Base-by-base conservation (phyloP, 2,113 vertebrate species). In the Syngnathus scovelli region DNA sequence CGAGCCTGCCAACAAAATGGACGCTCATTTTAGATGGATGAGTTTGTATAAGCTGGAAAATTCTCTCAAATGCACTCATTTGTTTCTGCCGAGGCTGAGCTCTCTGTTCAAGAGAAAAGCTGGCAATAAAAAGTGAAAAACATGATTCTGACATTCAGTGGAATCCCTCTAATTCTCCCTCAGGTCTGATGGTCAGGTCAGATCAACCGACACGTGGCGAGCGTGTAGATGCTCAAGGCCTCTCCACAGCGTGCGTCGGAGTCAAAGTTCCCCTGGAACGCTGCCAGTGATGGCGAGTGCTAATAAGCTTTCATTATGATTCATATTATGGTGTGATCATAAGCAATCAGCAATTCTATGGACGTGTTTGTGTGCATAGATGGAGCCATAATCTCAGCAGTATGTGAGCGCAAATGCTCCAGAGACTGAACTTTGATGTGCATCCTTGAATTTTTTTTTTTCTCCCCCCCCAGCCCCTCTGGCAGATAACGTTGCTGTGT, bases 271-370 rank as follows among this genome's bases (percentile, higher is more conserved):
- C 63, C 66, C 66, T 72, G 72, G 77, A 80, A 44, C 41, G n/a
- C 11, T 23, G 68, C 71, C 83, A 84, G 66, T 72, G 75, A 84
- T 69, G 61, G 65, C 61, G 67, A 75, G 41, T 51, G 70, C 72
- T 87, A 86, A 88, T 86, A 87, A 81, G 72, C 72, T 80, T 86
- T 83, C 72, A 74, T 77, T 77, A 71, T 86, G 85, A 89, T 78
- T 89, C 85, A 84, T 67, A 61, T 74, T 64, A 51, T 69, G 61
- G 70, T 76, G 81, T 77, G 80, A 89, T 90, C 84, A 79, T 79
- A 66, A 78, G 75, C 75, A 90, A 89, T 90, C 87, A 90, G 79
- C 11, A 21, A 76, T 61, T 41, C 72, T 27, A 74, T 76, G 70
- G 70, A 49, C 64, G 69, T 64, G 61, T 76, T 82, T 67, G 52